Evolutionary conservation across 2,888 invertebrate species (phyloP), one percentile per base, ranked within the genome.

Genomic region (Melieria picta): DNA sequence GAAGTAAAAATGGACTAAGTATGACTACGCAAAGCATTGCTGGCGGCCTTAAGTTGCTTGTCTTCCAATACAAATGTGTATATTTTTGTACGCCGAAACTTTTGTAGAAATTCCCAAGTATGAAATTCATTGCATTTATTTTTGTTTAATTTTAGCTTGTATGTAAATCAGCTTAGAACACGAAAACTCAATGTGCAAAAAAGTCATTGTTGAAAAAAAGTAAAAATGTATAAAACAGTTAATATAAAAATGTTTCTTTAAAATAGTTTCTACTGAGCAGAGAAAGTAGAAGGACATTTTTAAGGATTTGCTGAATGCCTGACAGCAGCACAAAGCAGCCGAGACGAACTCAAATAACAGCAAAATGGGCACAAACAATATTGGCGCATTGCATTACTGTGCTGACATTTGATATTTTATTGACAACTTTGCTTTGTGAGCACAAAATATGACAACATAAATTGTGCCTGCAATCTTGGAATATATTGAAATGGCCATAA

Each of bases 1-100:
- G 92, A 90, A 90, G 82, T 91, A 88, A 86, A 78, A 55, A 13
- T 45, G 7, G 16, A 3, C 7, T 42, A 65, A 45, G n/a, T 55
- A 13, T 3, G 30, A 7, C 10, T 46, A 4, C 57, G 46, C 13
- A 9, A 65, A n/a, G 42, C 4, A 7, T 7, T 47, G 4, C 9
- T n/a, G 4, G 30, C 52, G 47, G 16, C 45, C n/a, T 47, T n/a
- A 56, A 56, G 47, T 62, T 10, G 64, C 58, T 65, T 58, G 72
- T 66, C 62, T 62, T 69, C 63, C 62, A 60, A 43, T 67, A 10
- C 5, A 60, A 58, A 16, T 45, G 47, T 57, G 61, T 52, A 74
- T 71, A 64, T 69, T 61, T 75, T 64, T 56, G 48, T 69, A 67
- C 47, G 50, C 58, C 42, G 69, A 61, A 48, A 64, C 65, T 63